Evolutionary conservation across 2,888 invertebrate genomes (phyloP).

Genomic region (Leptinotarsa tumamoca): DNA sequence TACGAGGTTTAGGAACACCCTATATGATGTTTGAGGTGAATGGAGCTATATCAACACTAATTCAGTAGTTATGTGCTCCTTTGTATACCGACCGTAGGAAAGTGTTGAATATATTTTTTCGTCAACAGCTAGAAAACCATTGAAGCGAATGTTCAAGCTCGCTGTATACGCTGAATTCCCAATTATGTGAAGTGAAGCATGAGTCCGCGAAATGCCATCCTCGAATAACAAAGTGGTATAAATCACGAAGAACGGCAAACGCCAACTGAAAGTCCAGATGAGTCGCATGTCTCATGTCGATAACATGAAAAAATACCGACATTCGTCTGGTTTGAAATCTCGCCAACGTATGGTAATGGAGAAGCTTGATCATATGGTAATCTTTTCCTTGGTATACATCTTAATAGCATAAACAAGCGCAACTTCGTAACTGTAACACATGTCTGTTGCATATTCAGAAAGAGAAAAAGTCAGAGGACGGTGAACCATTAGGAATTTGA

Average conservation of each 20-base stretch:
- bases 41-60: no score
- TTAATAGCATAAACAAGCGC: slow-evolving; percentile 13
- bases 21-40: no score
- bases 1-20: no score
- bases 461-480: not conserved
- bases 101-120: no score
- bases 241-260: slow-evolving; percentile 2
- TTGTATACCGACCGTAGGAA: no score
- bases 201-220: not conserved
- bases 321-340: slow-evolving; percentile 40
- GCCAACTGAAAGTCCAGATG: not conserved
- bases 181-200: slow-evolving; percentile 13
- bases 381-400: not conserved
- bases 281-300: slow-evolving; percentile 45
- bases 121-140: not conserved
- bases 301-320: slow-evolving; percentile 52
- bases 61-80: no score
- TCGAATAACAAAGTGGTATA: slow-evolving; percentile 19
- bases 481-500: slow-evolving; percentile 17
- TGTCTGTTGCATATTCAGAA: slow-evolving; percentile 27
- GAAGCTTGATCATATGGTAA: slow-evolving; percentile 22
- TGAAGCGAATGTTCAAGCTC: not conserved
- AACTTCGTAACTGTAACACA: slow-evolving; percentile 28
- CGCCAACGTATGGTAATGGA: slow-evolving; percentile 23
- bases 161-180: not conserved